A percentile compares a stretch with the other conserved stretches of the same genome.
phyloP scores from a whole-genome alignment of 2,888 invertebrate genomes.

The Napeogenes sylphis region DNA sequence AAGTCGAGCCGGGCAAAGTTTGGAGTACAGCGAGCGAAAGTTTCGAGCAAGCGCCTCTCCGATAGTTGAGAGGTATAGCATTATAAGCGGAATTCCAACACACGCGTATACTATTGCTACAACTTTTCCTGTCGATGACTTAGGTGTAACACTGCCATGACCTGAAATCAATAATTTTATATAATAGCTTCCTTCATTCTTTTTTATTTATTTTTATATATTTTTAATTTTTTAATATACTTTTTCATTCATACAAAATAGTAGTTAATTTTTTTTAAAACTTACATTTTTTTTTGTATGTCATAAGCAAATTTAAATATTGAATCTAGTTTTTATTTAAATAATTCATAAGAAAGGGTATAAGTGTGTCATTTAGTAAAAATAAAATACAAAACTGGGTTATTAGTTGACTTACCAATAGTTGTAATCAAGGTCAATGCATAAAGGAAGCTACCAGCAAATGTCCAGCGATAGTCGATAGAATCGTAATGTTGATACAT shows the following conservation, averaged over 20 bases:
- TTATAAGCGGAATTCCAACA: constrained; percentile 91
- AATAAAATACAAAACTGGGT: no score
- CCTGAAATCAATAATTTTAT: constrained; percentile 71
- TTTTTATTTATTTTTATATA: neutral
- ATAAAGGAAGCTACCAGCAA: constrained; percentile 94
- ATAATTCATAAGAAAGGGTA: no score
- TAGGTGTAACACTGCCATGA: constrained; percentile 89
- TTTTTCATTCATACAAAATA: no score
- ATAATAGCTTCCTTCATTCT: neutral
- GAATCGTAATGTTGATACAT: constrained; percentile 50
- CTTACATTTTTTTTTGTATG: no score
- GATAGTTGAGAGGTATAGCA: constrained; percentile 91
- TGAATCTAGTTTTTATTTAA: no score
- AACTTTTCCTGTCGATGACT: constrained; percentile 87
- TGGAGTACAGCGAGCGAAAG: constrained; percentile 84
- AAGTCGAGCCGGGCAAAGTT: constrained; percentile 55
- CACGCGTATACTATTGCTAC: constrained; percentile 91
- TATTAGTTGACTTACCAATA: constrained; percentile 84
- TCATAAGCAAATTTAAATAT: no score
- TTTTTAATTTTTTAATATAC: no score
- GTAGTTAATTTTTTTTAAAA: no score
- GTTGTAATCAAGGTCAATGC: constrained; percentile 96
- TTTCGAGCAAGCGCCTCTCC: constrained; percentile 90
- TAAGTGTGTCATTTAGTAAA: no score
- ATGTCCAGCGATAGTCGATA: constrained; percentile 88